phyloP scores from a whole-genome alignment of 2,113 vertebrate genomes.

The Seriola rivoliana region DNA sequence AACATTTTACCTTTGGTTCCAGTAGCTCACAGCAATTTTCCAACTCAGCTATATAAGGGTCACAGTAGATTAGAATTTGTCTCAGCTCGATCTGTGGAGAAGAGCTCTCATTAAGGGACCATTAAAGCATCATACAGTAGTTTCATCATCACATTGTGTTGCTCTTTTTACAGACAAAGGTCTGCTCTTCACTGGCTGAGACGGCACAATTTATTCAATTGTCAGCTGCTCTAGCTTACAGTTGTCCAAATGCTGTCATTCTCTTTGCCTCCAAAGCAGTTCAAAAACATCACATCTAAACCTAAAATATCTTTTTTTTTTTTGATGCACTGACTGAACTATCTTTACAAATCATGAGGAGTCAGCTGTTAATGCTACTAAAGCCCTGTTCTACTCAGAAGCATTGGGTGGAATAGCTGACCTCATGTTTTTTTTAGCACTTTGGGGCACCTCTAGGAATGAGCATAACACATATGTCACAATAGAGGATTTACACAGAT shows the following conservation, averaged over 20 bases:
- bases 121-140: not conserved
- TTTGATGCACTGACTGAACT: not conserved
- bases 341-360: slow-evolving; percentile 27
- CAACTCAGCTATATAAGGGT: slow-evolving; percentile 86
- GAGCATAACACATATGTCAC: slow-evolving; percentile 3
- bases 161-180: slow-evolving; percentile 17
- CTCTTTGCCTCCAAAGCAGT: not conserved
- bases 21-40: slow-evolving; percentile 91
- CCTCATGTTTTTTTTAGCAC: slow-evolving; percentile 25
- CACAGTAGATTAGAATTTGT: slow-evolving; percentile 91
- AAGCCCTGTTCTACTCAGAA: slow-evolving; percentile 30
- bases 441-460: slow-evolving; percentile 26
- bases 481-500: slow-evolving; percentile 48
- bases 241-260: not conserved
- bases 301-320: slow-evolving; percentile 7
- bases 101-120: slow-evolving; percentile 26
- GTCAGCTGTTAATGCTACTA: slow-evolving; percentile 56
- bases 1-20: slow-evolving; percentile 85
- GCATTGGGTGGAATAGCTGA: slow-evolving; percentile 28
- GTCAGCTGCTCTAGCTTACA: slow-evolving; percentile 5
- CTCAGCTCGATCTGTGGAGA: slow-evolving; percentile 92
- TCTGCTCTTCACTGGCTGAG: not conserved
- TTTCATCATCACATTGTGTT: slow-evolving; percentile 8
- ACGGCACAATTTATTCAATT: not conserved
- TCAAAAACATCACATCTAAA: slow-evolving; percentile 1